Evolutionary conservation across 2,113 vertebrate species (phyloP), one percentile per base, ranked within the genome.

Genomic region (Nycticebus coucang): DNA sequence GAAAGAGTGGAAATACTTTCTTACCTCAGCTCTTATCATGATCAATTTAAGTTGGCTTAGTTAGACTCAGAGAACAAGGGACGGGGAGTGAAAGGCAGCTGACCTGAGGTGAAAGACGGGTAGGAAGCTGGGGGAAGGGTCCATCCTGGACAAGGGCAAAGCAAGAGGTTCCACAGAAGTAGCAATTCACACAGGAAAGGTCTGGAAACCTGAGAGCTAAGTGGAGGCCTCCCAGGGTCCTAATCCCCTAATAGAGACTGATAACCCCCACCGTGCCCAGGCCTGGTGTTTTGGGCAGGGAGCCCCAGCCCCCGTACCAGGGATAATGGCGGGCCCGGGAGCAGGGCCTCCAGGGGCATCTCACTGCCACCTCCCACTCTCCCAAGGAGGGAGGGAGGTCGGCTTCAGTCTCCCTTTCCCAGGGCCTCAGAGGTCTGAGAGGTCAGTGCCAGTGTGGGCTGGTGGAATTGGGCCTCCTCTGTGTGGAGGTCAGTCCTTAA

Each of bases 141-240:
- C 78, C 41, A 0, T 82, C 45, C 26, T 45, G 77, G 90, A 87
- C 96, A 87, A 96, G 78, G 35, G 37, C n/a, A 55, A 96, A 92
- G 83, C 86, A 64, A 84, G 92, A 91, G 53, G 81, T 88, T 96
- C 83, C 55, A 84, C 0, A 71, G 88, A 95, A 95, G 89, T 88
- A 83, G 91, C 91, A 96, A 89, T 91, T 94, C 97, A 96, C 95
- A 95, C 87, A 97, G 97, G 93, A 97, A 98, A 96, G 91, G 86
- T 93, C 95, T 97, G 93, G 92, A 94, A 91, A 94, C 62, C 64
- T 18, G 24, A 64, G 33, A n/a, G 60, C 87, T 45, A n/a, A 53
- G 72, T 35, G 21, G 37, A 71, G 74, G 85, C 74, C 88, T 91
- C 94, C 94, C 1, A 1, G 24, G 82, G 75, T 69, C 60, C 75